These are phyloP conservation scores for Phoronis australis DNA, from an alignment of 2,888 invertebrate genomes.

Conservation along the genomic window DNA sequence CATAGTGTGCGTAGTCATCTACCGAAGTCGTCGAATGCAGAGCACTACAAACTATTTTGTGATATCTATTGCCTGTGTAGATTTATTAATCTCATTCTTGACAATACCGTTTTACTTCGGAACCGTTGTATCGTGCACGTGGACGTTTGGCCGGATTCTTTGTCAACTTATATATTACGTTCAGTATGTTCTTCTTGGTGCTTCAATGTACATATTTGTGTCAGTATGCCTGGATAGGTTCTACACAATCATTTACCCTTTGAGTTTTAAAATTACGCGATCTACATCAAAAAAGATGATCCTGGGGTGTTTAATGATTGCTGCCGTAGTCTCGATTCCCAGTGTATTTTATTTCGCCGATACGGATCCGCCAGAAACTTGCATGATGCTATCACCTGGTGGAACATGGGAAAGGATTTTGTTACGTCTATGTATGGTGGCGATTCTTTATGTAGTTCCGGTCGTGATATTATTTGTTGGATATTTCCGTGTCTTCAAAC, in stretches of 20 bases:
- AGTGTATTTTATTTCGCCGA: too few species aligned
- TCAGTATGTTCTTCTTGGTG: constrained; percentile 24
- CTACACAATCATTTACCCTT: constrained; percentile 48
- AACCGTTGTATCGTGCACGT: constrained; percentile 20
- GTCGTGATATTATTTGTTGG: constrained; percentile 19
- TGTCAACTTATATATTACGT: constrained; percentile 36
- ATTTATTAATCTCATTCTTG: constrained; percentile 26
- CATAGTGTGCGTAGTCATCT: constrained; percentile 44
- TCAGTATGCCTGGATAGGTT: constrained; percentile 43
- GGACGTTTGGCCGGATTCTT: constrained; percentile 30
- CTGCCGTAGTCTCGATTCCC: too few species aligned
- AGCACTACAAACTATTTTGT: constrained; percentile 51
- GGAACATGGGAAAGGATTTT: too few species aligned
- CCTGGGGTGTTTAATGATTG: constrained; percentile 22
- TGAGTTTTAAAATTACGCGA: constrained; percentile 47
- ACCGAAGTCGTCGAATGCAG: constrained; percentile 45
- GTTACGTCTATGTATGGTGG: too few species aligned
- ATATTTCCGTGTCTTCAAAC: constrained; percentile 29
- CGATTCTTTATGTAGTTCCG: constrained; percentile 32
- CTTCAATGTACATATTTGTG: constrained; percentile 29
- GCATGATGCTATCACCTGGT: too few species aligned
- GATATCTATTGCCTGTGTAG: constrained; percentile 34
- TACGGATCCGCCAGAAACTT: too few species aligned
- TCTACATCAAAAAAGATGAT: constrained; percentile 42
- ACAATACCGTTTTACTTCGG: constrained; percentile 31